phyloP scores from a whole-genome alignment of 2,888 invertebrate species.

The Darwinula stevensoni region DNA sequence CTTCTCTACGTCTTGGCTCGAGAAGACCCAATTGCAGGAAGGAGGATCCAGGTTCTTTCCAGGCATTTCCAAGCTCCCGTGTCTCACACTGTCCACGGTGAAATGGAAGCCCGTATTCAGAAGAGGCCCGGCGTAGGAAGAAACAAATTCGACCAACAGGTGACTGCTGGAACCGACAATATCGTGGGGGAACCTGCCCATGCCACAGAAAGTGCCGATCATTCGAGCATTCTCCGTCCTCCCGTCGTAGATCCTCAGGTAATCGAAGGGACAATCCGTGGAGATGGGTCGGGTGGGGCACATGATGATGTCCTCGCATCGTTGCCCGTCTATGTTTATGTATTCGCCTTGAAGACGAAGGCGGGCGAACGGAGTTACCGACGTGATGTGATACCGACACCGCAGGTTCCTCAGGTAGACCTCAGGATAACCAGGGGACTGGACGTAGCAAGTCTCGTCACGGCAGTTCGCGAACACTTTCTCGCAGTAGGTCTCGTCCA shows the following conservation, averaged over 20 bases:
- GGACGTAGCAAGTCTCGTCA: conserved; percentile 71
- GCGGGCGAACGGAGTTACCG: conserved; percentile 15
- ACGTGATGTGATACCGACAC: conserved; percentile 68
- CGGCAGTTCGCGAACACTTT: conserved; percentile 42
- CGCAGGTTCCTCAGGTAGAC: conserved; percentile 67
- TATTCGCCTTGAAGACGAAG: conserved; percentile 73
- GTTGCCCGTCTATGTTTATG: conserved; percentile 72
- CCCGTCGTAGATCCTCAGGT: conserved; percentile 63
- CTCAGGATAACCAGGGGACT: conserved; percentile 73
- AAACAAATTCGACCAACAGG: conserved; percentile 13
- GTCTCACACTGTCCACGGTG: conserved; percentile 71
- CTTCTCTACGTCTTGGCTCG: conserved; percentile 29
- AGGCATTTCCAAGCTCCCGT: conserved; percentile 64
- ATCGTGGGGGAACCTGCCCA: conserved; percentile 76
- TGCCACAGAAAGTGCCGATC: conserved; percentile 28
- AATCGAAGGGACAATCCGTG: conserved; percentile 62
- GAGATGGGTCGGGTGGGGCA: conserved; percentile 75
- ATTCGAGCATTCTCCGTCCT: conserved; percentile 56
- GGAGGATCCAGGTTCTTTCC: conserved; percentile 39
- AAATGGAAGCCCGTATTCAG: conserved; percentile 79
- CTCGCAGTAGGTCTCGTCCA: conserved; percentile 40
- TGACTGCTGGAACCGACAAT: conserved; percentile 52
- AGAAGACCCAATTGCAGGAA: conserved; percentile 61
- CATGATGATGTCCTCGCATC: conserved; percentile 80
- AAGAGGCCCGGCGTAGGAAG: conserved; percentile 25